A percentile compares a stretch with the other conserved stretches of the same genome.
These are phyloP conservation scores for Drosophila suzukii DNA, from an alignment of 1,140 invertebrate species.

Conservation along the genomic window DNA sequence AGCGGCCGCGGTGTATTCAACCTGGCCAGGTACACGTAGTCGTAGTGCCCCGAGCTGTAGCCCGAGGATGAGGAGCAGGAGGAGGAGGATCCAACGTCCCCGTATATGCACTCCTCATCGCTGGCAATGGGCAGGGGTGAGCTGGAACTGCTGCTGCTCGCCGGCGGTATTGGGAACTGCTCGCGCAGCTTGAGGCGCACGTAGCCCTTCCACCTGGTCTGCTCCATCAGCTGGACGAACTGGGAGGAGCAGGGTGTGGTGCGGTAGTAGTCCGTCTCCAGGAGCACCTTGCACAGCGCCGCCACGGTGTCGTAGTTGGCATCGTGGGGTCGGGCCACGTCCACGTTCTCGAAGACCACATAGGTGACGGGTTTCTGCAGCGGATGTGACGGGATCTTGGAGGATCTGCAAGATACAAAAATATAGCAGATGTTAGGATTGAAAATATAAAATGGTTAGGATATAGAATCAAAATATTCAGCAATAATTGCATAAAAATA, in stretches of 20 bases:
- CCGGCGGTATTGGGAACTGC: constrained; percentile 2
- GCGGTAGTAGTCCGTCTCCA: constrained; percentile 85
- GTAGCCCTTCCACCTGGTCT: constrained; percentile 79
- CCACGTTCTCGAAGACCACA: constrained; percentile 91
- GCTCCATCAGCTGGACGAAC: constrained; percentile 60
- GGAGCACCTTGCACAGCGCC: constrained; percentile 85
- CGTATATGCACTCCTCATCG: constrained; percentile 44
- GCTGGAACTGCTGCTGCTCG: not conserved
- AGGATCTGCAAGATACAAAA: constrained; percentile 51
- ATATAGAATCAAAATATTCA: too few species aligned
- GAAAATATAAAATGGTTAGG: not conserved
- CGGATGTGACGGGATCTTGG: constrained; percentile 85
- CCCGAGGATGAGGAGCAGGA: constrained; percentile 54
- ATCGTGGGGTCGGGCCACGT: constrained; percentile 88
- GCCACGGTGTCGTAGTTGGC: constrained; percentile 81
- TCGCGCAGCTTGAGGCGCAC: constrained; percentile 74
- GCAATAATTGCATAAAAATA: too few species aligned
- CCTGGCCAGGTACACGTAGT: constrained; percentile 70
- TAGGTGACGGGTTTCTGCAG: constrained; percentile 88
- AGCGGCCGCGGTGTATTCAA: constrained; percentile 69
- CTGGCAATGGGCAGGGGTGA: constrained; percentile 5
- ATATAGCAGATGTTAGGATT: not conserved
- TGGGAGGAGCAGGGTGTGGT: constrained; percentile 61
- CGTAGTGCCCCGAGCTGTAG: constrained; percentile 73
- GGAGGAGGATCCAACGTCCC: constrained; percentile 29